These are phyloP conservation scores for Hipparchia semele DNA, from an alignment of 2,888 invertebrate genomes.

Conservation along the genomic window DNA sequence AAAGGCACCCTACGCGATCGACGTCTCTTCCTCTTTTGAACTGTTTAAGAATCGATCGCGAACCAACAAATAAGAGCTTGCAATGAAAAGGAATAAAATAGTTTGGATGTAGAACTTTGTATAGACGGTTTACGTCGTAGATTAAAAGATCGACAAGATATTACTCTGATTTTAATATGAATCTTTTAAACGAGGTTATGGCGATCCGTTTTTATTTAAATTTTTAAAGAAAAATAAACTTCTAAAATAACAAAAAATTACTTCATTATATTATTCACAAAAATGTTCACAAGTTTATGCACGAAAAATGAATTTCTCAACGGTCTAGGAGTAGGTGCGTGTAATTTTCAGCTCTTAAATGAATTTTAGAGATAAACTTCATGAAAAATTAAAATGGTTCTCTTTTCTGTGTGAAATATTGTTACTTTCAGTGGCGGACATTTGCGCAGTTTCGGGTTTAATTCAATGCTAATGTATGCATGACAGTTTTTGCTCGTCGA, in stretches of 20 bases:
- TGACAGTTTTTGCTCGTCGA: constrained; percentile 4
- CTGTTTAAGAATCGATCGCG: not conserved
- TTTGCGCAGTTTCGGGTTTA: constrained; percentile 2
- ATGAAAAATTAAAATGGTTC: constrained; percentile 14
- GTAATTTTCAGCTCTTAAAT: constrained; percentile 11
- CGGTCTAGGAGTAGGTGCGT: not conserved
- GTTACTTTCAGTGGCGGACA: constrained; percentile 5
- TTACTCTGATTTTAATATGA: not conserved
- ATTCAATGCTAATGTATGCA: constrained; percentile 19
- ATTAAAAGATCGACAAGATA: not conserved
- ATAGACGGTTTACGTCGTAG: not conserved
- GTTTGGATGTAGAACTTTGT: not conserved
- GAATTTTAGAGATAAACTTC: constrained; percentile 18
- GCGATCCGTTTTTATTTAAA: not conserved
- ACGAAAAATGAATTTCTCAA: not conserved
- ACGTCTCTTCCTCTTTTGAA: too few relatives aligned
- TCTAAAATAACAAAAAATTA: not conserved
- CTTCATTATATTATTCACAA: not conserved
- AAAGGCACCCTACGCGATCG: too few relatives aligned
- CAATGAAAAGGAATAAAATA: not conserved
- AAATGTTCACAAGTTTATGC: not conserved
- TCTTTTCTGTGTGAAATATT: constrained; percentile 18
- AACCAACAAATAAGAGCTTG: not conserved
- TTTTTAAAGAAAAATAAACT: too few relatives aligned
- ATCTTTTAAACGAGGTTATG: not conserved